Evolutionary conservation across 2,113 vertebrate species (phyloP), one percentile per base, ranked within the genome.

Genomic region (Aegypius monachus): DNA sequence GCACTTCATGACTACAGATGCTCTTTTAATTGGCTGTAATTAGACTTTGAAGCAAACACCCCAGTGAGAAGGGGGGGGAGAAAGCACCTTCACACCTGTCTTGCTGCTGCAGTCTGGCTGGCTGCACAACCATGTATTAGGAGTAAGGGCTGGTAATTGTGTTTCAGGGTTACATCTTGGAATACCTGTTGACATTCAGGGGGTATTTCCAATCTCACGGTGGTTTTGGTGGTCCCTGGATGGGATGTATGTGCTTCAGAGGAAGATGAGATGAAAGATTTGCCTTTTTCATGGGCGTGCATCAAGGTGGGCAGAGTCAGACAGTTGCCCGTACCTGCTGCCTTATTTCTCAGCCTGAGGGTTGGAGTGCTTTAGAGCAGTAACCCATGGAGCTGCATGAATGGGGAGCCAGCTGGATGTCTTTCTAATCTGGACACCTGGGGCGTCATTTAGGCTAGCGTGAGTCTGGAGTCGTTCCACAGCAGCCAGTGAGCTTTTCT

Each of bases 71-170:
- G 66, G 48, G 62, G 47, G 38, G 13, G 16, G 25, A 53, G 47
- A 17, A 74, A 73, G 75, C 25, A 6, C 42, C 71, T 92, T 88
- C 53, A 53, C 63, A 48, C 71, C 74, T 48, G 71, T 31, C 70
- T 3, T 1, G 40, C 75, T 59, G 29, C 63, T 45, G 58, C 72
- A 9, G 22, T 15, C 68, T 1, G 5, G 17, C 71, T 48, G 72
- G 19, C 65, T 26, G 48, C 18, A 4, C 1, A 0, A 6, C 17
- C 16, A 1, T 0, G 0, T 23, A 4, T 10, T 27, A 9, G n/a
- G 72, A 73, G 23, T 3, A 20, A 34, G 36, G 19, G 31, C 65
- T 59, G 38, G 14, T 32, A 14, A 10, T 2, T 18, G 31, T 36
- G 20, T 78, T 23, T 36, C 50, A 55, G 71, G 66, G 25, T 43